phyloP scores from a whole-genome alignment of 2,888 invertebrate genomes.

The Helicoverpa assulta region DNA sequence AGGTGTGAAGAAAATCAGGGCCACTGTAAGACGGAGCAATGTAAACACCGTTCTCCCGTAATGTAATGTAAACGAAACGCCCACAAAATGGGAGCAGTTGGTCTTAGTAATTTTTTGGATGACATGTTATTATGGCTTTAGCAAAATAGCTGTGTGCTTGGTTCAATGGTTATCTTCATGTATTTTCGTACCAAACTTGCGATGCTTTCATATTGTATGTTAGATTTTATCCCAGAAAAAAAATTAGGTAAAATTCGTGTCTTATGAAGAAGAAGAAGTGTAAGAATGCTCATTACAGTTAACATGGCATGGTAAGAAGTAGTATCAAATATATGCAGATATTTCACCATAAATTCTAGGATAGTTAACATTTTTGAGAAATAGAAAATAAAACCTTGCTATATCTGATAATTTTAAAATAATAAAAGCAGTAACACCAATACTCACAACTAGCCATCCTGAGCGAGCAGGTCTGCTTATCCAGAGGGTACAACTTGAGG shows the following conservation, averaged over 20 bases:
- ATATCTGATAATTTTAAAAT: no score
- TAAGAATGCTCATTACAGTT: no score
- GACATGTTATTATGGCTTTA: slow-evolving; percentile 38
- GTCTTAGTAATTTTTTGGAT: slow-evolving; percentile 43
- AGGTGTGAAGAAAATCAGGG: slow-evolving; percentile 32
- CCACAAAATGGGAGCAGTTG: slow-evolving; percentile 47
- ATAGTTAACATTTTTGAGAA: no score
- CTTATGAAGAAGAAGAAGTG: no score
- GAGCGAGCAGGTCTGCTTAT: slow-evolving; percentile 98
- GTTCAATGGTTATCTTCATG: not conserved
- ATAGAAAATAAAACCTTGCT: no score
- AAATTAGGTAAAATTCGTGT: no score
- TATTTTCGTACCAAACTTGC: no score
- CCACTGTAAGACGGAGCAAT: slow-evolving; percentile 20
- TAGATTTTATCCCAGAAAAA: no score
- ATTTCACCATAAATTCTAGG: no score
- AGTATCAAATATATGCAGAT: no score
- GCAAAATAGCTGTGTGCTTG: slow-evolving; percentile 15
- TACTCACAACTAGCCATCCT: slow-evolving; percentile 99
- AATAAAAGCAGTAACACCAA: not conserved
- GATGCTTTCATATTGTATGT: no score
- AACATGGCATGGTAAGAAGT: no score
- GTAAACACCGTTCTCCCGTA: slow-evolving; percentile 57
- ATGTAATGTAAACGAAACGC: slow-evolving; percentile 59
- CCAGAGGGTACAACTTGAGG: slow-evolving; percentile 98